Evolutionary conservation across 2,888 invertebrate species (phyloP).

Genomic region (Beris chalybata): DNA sequence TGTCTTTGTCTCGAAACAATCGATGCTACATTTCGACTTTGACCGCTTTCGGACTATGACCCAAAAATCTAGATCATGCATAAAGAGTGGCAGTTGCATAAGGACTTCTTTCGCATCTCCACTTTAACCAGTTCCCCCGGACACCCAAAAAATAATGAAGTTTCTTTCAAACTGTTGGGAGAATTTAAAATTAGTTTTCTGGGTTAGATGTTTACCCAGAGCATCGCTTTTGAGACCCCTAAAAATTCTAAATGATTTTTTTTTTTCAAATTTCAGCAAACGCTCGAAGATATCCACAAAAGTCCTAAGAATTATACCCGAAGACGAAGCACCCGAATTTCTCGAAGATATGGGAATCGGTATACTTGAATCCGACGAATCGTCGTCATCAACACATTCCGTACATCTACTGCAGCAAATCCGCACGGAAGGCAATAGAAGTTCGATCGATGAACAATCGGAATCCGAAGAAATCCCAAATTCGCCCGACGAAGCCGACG

Average conservation of each 20-base stretch:
- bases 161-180: too few relatives aligned
- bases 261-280: conserved; percentile 31
- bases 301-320: conserved; percentile 32
- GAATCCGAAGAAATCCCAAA: conserved; percentile 26
- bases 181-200: too few relatives aligned
- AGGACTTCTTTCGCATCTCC: too few relatives aligned
- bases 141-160: too few relatives aligned
- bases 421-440: conserved; percentile 48
- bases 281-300: conserved; percentile 22
- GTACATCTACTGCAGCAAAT: conserved; percentile 44
- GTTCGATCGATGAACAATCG: background rate
- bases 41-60: too few relatives aligned
- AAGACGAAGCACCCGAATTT: conserved; percentile 57
- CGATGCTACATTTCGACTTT: too few relatives aligned
- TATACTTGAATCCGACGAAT: conserved; percentile 61
- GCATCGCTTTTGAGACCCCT: background rate
- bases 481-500: conserved; percentile 24
- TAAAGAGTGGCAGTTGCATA: too few relatives aligned
- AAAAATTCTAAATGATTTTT: background rate
- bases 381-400: conserved; percentile 47
- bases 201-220: too few relatives aligned
- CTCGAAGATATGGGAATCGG: conserved; percentile 65
- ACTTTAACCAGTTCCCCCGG: too few relatives aligned
- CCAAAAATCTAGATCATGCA: too few relatives aligned
- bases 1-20: too few relatives aligned